A percentile compares a stretch with the other conserved stretches of the same genome.
These are phyloP conservation scores for Eucidaris tribuloides DNA, from an alignment of 35 echinoderm and acorn worm species.

Conservation along the genomic window DNA sequence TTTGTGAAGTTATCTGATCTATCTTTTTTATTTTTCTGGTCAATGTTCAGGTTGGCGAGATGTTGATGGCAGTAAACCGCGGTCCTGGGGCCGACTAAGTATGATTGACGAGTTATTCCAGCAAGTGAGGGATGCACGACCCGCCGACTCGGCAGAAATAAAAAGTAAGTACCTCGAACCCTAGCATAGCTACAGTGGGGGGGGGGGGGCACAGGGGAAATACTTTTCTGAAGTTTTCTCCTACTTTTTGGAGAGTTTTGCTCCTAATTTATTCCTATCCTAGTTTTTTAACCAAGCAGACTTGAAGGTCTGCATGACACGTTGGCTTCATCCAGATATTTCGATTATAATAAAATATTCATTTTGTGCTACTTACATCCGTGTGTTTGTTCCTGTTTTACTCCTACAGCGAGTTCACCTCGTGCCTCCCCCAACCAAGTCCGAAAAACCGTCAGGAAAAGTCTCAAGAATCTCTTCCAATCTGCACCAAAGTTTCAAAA, in stretches of 20 bases:
- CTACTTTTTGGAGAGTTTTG: too few species aligned
- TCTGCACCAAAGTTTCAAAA: conserved; percentile 99
- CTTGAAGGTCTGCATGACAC: too few species aligned
- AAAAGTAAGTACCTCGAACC: conserved; percentile 99
- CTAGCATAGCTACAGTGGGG: too few species aligned
- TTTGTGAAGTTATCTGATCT: neutral
- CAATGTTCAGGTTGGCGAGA: conserved; percentile 80
- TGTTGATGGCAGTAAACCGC: conserved; percentile 73
- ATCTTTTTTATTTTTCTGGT: neutral
- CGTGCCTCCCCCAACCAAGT: conserved; percentile 94
- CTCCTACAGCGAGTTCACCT: conserved; percentile 84
- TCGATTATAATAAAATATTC: too few species aligned
- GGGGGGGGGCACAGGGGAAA: too few species aligned
- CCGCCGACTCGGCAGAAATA: conserved; percentile 78
- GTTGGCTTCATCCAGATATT: too few species aligned
- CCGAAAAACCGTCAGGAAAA: conserved; percentile 91
- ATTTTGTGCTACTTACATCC: too few species aligned
- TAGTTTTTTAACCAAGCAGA: too few species aligned
- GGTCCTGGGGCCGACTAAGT: conserved; percentile 65
- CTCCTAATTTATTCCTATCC: too few species aligned
- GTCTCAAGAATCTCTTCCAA: conserved; percentile 99
- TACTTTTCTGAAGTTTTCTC: too few species aligned
- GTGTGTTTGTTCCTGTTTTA: conserved; percentile 18
- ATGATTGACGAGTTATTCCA: conserved; percentile 91
- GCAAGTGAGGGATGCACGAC: conserved; percentile 73